These are phyloP conservation scores for Micropoecilia bifurca DNA, from an alignment of 2,797 vertebrate genomes.

Conservation along the genomic window DNA sequence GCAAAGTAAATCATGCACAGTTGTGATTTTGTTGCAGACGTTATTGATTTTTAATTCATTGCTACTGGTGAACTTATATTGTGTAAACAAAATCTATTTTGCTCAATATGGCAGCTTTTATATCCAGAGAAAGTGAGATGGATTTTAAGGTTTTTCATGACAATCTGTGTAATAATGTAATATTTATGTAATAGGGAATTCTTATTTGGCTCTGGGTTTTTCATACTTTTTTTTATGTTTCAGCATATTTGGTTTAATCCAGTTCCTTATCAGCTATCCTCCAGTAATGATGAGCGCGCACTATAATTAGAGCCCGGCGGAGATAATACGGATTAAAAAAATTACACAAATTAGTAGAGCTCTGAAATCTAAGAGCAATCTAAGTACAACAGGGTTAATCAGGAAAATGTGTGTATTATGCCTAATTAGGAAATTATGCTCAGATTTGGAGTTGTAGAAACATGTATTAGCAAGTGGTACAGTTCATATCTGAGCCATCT, in stretches of 20 bases:
- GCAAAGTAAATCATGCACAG: not conserved
- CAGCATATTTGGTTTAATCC: constrained; percentile 34
- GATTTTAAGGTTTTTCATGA: not conserved
- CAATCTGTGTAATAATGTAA: not conserved
- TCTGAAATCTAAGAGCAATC: constrained; percentile 29
- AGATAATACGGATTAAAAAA: constrained; percentile 48
- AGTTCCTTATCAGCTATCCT: constrained; percentile 31
- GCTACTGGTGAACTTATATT: not conserved
- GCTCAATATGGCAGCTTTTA: not conserved
- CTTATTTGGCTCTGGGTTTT: constrained; percentile 4
- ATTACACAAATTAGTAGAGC: constrained; percentile 42
- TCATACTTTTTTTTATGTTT: constrained; percentile 8
- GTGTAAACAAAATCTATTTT: not conserved
- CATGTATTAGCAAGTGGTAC: constrained; percentile 13
- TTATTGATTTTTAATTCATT: not conserved
- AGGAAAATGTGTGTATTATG: constrained; percentile 8
- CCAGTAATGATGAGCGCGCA: constrained; percentile 7
- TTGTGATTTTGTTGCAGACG: not conserved
- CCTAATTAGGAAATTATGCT: constrained; percentile 14
- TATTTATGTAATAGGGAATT: not conserved
- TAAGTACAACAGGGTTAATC: constrained; percentile 32
- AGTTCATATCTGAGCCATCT: not conserved
- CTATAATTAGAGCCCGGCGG: constrained; percentile 51
- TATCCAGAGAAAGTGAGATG: not conserved
- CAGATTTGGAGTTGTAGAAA: constrained; percentile 19